Percentiles rank a stretch among this genome's conserved stretches.
Evolutionary conservation across 2,113 vertebrate species (phyloP).

Genomic region (Motacilla alba): DNA sequence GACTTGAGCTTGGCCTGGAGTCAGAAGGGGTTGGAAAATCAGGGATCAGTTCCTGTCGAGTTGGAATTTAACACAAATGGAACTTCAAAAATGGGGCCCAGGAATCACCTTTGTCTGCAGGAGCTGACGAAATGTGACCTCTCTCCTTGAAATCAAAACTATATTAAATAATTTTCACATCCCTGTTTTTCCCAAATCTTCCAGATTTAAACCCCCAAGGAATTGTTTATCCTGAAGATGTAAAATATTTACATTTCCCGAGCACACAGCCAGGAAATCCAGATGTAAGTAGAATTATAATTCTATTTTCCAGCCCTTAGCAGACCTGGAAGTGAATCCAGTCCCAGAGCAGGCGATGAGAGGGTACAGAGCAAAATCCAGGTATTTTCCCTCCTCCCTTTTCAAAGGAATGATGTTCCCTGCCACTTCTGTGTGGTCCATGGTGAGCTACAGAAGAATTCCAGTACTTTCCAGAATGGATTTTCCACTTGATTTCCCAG

Average conservation of each 20-base stretch:
- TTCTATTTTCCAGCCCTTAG: background rate
- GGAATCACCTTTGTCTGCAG: background rate
- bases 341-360: background rate
- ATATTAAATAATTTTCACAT: background rate
- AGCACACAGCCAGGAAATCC: background rate
- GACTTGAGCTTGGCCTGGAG: background rate
- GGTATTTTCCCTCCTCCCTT: background rate
- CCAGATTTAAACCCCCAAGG: background rate
- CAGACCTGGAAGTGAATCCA: background rate
- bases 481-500: background rate
- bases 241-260: background rate
- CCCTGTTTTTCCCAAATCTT: background rate
- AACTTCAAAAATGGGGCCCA: accelerated
- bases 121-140: background rate
- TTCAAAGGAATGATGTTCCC: background rate
- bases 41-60: background rate
- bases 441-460: background rate
- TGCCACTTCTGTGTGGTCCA: accelerated
- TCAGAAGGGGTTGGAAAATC: background rate
- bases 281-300: background rate
- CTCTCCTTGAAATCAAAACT: background rate
- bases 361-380: background rate
- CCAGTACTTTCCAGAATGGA: background rate
- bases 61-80: background rate
- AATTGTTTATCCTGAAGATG: background rate